Percentiles rank a stretch among this genome's conserved stretches.
Evolutionary conservation across 2,888 invertebrate genomes (phyloP).

Genomic region (Diarsia mendica): DNA sequence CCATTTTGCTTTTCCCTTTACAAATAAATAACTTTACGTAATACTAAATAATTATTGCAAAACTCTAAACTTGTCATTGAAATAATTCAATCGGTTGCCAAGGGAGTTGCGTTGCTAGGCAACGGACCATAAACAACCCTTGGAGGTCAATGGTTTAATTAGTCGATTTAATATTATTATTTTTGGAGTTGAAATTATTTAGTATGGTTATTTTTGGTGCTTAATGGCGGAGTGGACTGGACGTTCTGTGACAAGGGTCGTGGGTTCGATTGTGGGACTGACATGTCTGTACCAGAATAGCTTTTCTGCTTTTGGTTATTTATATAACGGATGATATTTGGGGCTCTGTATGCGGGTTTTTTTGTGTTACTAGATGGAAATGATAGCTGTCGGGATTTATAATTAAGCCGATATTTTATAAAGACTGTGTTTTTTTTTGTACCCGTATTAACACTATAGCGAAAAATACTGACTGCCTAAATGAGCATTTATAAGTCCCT

Average conservation of each 20-base stretch:
- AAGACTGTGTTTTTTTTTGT: not conserved
- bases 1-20: slow-evolving; percentile 68
- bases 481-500: no score
- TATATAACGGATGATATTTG: slow-evolving; percentile 5
- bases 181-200: slow-evolving; percentile 17
- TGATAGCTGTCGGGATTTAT: not conserved
- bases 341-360: not conserved
- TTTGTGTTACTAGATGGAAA: not conserved
- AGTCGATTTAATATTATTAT: slow-evolving; percentile 42
- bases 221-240: not conserved
- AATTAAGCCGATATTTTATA: not conserved
- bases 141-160: slow-evolving; percentile 44
- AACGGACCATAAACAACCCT: slow-evolving; percentile 63
- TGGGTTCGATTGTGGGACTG: slow-evolving; percentile 19
- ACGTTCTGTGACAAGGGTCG: slow-evolving; percentile 33
- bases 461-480: no score
- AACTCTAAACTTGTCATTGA: slow-evolving; percentile 32
- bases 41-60: slow-evolving; percentile 41
- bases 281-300: slow-evolving; percentile 31
- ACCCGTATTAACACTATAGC: no score
- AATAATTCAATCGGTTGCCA: slow-evolving; percentile 58
- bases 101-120: slow-evolving; percentile 61
- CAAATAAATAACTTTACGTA: slow-evolving; percentile 27
- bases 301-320: slow-evolving; percentile 12
- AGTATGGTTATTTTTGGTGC: slow-evolving; percentile 15